These are phyloP conservation scores for Ypsolopha scabrella DNA, from an alignment of 2,888 invertebrate genomes.

Conservation along the genomic window DNA sequence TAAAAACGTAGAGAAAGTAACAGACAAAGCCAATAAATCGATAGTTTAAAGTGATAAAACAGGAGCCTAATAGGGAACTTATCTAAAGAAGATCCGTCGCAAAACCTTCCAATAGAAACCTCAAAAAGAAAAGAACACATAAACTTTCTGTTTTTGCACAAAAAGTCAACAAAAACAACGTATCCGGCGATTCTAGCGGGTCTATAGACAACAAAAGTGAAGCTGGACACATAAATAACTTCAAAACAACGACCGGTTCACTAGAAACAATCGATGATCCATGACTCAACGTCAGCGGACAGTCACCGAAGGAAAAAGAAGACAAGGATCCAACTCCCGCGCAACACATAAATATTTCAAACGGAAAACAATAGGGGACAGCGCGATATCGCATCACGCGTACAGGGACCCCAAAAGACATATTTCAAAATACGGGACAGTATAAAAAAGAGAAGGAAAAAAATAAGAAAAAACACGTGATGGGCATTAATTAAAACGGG, in stretches of 20 bases:
- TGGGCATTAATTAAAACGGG: constrained; percentile 71
- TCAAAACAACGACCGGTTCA: neutral
- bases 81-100: no score
- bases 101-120: no score
- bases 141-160: neutral
- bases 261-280: constrained; percentile 40
- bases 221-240: neutral
- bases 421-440: constrained; percentile 62
- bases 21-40: no score
- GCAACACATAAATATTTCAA: constrained; percentile 68
- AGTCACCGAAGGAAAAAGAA: constrained; percentile 42
- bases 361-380: constrained; percentile 67
- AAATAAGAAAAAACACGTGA: constrained; percentile 67
- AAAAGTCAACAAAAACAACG: neutral
- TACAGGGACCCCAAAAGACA: constrained; percentile 37
- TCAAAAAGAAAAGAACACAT: neutral
- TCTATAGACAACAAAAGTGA: neutral
- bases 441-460: constrained; percentile 39
- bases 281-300: constrained; percentile 39
- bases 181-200: neutral
- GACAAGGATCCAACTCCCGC: constrained; percentile 38
- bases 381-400: constrained; percentile 63
- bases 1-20: no score
- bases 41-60: no score
- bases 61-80: no score